Percentiles rank a stretch among this genome's conserved stretches.
Evolutionary conservation across 2,113 vertebrate genomes (phyloP).

Genomic region (Ceuthmochares aereus): DNA sequence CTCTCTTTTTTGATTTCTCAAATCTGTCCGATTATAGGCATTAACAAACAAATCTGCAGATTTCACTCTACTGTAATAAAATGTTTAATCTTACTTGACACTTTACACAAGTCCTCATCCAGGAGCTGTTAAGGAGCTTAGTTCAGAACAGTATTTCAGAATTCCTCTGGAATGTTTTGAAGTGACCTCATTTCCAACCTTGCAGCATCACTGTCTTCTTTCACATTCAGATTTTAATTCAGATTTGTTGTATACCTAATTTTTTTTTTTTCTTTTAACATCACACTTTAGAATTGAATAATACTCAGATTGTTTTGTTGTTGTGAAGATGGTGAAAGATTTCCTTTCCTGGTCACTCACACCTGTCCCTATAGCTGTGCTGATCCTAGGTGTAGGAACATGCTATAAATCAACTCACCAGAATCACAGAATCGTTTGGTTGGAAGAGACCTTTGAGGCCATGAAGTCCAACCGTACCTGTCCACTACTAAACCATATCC

Average conservation of each 20-base stretch:
- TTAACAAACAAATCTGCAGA: constrained; percentile 42
- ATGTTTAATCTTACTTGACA: constrained; percentile 49
- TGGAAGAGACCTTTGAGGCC: too few species aligned
- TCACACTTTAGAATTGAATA: not conserved
- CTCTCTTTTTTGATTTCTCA: not conserved
- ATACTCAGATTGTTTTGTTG: not conserved
- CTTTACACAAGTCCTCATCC: not conserved
- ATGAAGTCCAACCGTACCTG: too few species aligned
- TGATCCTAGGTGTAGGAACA: not conserved
- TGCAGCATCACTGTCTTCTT: not conserved
- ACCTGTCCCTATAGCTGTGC: fast-evolving
- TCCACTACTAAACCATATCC: too few species aligned
- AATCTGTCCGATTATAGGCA: constrained; percentile 18
- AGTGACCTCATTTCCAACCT: constrained; percentile 21
- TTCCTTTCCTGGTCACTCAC: not conserved
- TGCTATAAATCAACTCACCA: not conserved
- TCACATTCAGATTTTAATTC: not conserved
- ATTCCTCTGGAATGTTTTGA: not conserved
- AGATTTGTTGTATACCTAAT: not conserved
- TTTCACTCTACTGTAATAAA: not conserved
- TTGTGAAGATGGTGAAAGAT: not conserved
- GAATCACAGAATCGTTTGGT: not conserved
- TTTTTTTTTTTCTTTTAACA: not conserved
- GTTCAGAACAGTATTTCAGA: constrained; percentile 15
- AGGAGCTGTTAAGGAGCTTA: constrained; percentile 44